Evolutionary conservation across 2,888 invertebrate genomes (phyloP).

Genomic region (Drosophila cognata): DNA sequence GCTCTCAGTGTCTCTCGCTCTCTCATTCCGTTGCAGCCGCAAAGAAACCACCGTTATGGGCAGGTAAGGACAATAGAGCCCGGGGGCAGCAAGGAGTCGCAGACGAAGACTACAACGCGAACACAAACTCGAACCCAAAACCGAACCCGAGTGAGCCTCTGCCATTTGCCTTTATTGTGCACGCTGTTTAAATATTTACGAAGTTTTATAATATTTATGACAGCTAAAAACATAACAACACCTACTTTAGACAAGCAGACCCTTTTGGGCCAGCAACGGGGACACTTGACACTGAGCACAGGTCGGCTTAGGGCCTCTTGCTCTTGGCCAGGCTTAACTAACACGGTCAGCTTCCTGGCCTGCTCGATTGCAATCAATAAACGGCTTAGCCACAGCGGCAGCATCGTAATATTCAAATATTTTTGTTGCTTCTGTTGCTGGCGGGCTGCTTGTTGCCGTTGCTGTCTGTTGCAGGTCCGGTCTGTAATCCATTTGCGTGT

Average conservation of each 20-base stretch:
- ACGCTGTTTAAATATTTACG: conserved; percentile 78
- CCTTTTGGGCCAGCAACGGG: conserved; percentile 34
- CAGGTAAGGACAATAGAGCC: conserved; percentile 49
- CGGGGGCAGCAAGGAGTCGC: conserved; percentile 15
- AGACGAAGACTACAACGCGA: conserved; percentile 5
- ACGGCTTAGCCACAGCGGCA: conserved; percentile 69
- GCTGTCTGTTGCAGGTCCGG: conserved; percentile 34
- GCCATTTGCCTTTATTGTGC: conserved; percentile 77
- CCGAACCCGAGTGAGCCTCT: conserved; percentile 61
- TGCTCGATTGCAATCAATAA: conserved; percentile 79
- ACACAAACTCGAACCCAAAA: conserved; percentile 1
- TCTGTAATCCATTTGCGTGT: conserved; percentile 75
- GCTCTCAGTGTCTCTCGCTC: background rate
- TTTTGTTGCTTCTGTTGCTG: conserved; percentile 29
- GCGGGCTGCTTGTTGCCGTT: background rate
- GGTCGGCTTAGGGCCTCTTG: conserved; percentile 34
- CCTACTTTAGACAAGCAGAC: conserved; percentile 58
- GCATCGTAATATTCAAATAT: conserved; percentile 63
- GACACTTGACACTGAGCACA: conserved; percentile 72
- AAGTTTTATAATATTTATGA: conserved; percentile 80
- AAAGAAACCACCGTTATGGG: conserved; percentile 58
- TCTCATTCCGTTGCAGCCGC: conserved; percentile 13
- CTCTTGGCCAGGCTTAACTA: conserved; percentile 42
- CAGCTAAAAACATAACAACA: conserved; percentile 80
- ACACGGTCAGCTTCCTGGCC: conserved; percentile 36